phyloP scores from a whole-genome alignment of 92 coral and sea anemone genomes.

The Bergia puertoricense region DNA sequence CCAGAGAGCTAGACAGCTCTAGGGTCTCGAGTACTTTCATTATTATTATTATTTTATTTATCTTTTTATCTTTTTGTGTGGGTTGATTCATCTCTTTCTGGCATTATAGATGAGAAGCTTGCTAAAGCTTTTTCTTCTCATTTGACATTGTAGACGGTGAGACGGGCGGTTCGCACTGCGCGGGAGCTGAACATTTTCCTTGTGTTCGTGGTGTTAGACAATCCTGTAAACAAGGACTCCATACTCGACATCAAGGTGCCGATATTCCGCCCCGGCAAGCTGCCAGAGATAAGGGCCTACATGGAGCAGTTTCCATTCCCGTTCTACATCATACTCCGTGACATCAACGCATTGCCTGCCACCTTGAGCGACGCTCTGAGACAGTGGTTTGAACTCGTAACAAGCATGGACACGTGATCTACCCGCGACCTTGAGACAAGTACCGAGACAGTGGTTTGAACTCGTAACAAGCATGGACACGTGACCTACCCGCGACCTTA shows the following conservation, averaged over 20 bases:
- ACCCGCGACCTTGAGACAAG: background rate
- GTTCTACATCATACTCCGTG: conserved; percentile 92
- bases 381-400: conserved; percentile 96
- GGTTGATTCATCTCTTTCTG: background rate
- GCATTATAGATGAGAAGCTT: background rate
- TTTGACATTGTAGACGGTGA: conserved; percentile 72
- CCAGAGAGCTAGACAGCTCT: too few relatives aligned
- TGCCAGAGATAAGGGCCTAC: conserved; percentile 93
- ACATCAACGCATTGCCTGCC: conserved; percentile 68
- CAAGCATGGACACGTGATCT: conserved; percentile 58
- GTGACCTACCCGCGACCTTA: background rate
- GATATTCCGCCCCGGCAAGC: conserved; percentile 82
- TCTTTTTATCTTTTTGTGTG: background rate
- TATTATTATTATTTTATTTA: background rate
- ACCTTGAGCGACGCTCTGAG: conserved; percentile 70
- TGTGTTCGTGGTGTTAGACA: conserved; percentile 94
- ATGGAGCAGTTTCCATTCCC: conserved; percentile 98
- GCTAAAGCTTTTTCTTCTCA: background rate
- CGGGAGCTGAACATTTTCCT: conserved; percentile 87
- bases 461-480: too few relatives aligned
- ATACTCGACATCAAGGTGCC: conserved; percentile 95
- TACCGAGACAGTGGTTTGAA: conserved; percentile 52
- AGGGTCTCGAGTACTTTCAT: too few relatives aligned
- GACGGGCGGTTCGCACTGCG: conserved; percentile 84
- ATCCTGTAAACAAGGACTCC: conserved; percentile 94